Evolutionary conservation across 1,140 invertebrate species (phyloP).

Genomic region (Drosophila ironensis): DNA sequence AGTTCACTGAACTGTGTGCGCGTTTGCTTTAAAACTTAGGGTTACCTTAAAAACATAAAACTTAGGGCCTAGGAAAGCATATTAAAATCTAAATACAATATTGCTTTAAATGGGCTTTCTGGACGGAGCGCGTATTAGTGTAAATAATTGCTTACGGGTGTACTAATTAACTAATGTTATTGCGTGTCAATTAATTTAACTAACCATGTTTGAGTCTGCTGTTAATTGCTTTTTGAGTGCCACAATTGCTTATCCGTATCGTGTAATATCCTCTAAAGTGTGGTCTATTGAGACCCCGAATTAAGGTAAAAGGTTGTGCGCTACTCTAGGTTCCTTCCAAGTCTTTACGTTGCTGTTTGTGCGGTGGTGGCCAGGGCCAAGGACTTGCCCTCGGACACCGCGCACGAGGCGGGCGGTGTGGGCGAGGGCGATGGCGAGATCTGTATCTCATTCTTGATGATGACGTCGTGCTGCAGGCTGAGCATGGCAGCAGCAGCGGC

Average conservation of each 20-base stretch:
- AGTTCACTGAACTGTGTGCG: conserved; percentile 37
- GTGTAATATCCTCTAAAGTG: not conserved
- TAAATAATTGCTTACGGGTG: conserved; percentile 43
- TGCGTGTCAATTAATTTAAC: conserved; percentile 29
- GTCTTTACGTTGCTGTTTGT: conserved; percentile 73
- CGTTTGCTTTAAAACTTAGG: not conserved
- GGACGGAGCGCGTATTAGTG: conserved; percentile 55
- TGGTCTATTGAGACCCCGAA: conserved; percentile 42
- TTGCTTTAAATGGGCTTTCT: conserved; percentile 48
- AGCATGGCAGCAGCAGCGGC: conserved; percentile 59
- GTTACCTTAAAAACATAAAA: not conserved
- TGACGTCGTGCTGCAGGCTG: conserved; percentile 68
- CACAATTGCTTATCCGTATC: conserved; percentile 16
- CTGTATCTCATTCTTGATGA: conserved; percentile 78
- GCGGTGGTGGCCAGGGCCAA: conserved; percentile 47
- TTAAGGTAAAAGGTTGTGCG: conserved; percentile 35
- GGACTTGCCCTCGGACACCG: conserved; percentile 51
- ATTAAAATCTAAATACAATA: not conserved
- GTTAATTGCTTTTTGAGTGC: conserved; percentile 3
- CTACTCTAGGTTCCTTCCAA: conserved; percentile 11
- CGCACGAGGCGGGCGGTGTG: conserved; percentile 22
- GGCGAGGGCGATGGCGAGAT: conserved; percentile 65
- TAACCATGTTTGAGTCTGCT: conserved; percentile 32
- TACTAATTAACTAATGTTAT: conserved; percentile 9
- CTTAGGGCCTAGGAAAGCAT: not conserved